phyloP scores from a whole-genome alignment of 2,113 vertebrate species.

The Oxyura jamaicensis region DNA sequence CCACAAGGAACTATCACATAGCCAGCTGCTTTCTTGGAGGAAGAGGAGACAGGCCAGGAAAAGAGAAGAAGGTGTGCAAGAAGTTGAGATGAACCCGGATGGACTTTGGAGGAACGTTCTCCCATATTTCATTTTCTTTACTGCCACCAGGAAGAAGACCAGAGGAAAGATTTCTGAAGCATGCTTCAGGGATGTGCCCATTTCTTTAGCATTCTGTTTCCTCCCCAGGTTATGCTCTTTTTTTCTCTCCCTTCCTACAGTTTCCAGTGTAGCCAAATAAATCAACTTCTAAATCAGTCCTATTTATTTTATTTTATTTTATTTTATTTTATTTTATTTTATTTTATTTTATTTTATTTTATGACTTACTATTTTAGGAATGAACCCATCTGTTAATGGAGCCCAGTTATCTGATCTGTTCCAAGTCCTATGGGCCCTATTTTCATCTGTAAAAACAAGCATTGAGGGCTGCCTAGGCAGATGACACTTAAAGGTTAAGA shows the following conservation, averaged over 20 bases:
- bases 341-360: background rate
- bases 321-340: background rate
- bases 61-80: background rate
- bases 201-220: background rate
- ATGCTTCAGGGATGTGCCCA: background rate
- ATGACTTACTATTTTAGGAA: background rate
- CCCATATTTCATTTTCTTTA: background rate
- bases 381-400: background rate
- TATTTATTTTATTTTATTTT: background rate
- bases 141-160: background rate
- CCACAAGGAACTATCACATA: background rate
- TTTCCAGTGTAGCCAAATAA: background rate
- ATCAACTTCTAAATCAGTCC: background rate
- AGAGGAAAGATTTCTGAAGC: background rate
- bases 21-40: background rate
- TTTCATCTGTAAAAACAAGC: constrained; percentile 33
- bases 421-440: background rate
- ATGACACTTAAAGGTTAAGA: constrained; percentile 46
- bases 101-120: background rate
- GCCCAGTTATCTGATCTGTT: background rate
- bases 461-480: background rate
- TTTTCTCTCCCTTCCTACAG: background rate
- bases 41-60: background rate
- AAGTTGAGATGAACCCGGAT: background rate
- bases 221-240: fast-evolving